Evolutionary conservation across 2,888 invertebrate species (phyloP).

Genomic region (Pyrochroa serraticornis): DNA sequence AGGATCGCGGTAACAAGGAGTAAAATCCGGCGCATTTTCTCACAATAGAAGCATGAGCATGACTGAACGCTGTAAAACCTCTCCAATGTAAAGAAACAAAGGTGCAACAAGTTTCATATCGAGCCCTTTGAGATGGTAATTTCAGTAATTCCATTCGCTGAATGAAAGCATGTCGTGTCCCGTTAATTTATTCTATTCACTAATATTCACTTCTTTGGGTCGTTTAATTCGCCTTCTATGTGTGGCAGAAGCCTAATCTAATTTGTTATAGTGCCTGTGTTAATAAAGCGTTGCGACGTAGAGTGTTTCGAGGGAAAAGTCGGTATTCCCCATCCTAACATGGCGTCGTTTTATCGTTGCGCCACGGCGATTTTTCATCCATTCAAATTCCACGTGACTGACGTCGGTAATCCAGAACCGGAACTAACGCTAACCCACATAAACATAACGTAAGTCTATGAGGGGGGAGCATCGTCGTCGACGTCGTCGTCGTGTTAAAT

Average conservation of each 20-base stretch:
- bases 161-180: constrained; percentile 19
- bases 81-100: constrained; percentile 25
- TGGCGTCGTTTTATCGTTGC: constrained; percentile 14
- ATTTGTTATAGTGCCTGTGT: too few relatives aligned
- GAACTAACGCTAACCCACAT: constrained; percentile 1
- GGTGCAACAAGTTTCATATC: constrained; percentile 32
- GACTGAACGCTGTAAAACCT: constrained; percentile 7
- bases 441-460: constrained; percentile 3
- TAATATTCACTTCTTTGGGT: neutral
- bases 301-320: too few relatives aligned
- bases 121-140: constrained; percentile 30
- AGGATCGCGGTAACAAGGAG: constrained; percentile 15
- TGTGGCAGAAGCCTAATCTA: too few relatives aligned
- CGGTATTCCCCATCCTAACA: constrained; percentile 8
- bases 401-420: constrained; percentile 2
- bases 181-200: constrained; percentile 22
- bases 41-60: constrained; percentile 14
- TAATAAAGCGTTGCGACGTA: too few relatives aligned
- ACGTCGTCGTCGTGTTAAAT: neutral
- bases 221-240: too few relatives aligned
- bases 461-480: neutral
- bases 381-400: constrained; percentile 7
- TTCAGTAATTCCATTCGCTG: constrained; percentile 26
- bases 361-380: constrained; percentile 9
- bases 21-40: constrained; percentile 8